Evolutionary conservation across 2,113 vertebrate genomes (phyloP).

Genomic region (Girardinichthys multiradiatus): DNA sequence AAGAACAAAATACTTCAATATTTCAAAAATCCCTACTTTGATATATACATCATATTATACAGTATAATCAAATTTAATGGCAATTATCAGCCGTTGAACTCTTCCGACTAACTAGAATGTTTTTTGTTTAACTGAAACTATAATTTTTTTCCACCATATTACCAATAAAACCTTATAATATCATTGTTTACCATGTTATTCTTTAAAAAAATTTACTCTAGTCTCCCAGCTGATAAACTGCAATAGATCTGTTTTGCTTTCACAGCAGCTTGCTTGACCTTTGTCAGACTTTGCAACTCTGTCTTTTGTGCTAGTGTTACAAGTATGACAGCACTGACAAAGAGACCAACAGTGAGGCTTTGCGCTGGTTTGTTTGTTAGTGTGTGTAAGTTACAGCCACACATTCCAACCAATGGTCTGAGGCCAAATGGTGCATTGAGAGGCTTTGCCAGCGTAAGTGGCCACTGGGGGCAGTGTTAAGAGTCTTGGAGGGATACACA

Average conservation of each 20-base stretch:
- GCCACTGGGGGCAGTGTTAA: conserved; percentile 68
- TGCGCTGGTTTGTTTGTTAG: conserved; percentile 1
- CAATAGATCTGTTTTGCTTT: conserved; percentile 3
- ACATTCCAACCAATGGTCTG: conserved; percentile 38
- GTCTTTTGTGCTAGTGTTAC: background rate
- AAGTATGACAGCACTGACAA: background rate
- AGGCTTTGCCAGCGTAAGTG: conserved; percentile 57
- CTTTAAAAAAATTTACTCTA: background rate
- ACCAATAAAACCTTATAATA: background rate
- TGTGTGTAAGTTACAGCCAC: conserved; percentile 11
- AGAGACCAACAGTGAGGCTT: conserved; percentile 5
- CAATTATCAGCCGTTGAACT: too few relatives aligned
- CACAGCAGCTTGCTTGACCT: conserved; percentile 16
- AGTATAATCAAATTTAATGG: too few relatives aligned
- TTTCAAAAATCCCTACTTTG: too few relatives aligned
- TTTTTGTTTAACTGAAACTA: background rate
- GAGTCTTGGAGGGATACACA: conserved; percentile 56
- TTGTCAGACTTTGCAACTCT: background rate
- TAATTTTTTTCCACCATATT: background rate
- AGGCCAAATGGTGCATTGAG: conserved; percentile 57
- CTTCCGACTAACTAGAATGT: too few relatives aligned
- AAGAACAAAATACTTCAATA: background rate
- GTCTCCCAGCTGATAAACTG: background rate
- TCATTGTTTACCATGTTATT: background rate
- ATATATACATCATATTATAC: too few relatives aligned